Evolutionary conservation across 2,113 vertebrate genomes (phyloP).

Genomic region (Todiramphus saurophagus): DNA sequence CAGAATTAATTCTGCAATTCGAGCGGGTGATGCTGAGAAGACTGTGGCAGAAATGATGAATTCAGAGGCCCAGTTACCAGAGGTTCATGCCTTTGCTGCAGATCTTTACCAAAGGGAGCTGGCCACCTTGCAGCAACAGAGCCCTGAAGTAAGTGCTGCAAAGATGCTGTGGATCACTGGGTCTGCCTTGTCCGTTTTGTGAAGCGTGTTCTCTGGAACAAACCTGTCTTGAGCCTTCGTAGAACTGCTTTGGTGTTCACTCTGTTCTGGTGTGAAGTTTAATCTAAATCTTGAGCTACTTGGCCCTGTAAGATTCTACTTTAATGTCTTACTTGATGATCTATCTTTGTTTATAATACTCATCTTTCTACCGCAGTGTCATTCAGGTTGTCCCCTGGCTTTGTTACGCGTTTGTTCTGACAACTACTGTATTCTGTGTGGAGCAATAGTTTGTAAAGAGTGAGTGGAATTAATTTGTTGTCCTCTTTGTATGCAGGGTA

Average conservation of each 20-base stretch:
- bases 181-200: not conserved
- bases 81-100: conserved; percentile 87
- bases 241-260: not conserved
- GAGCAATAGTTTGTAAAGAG: not conserved
- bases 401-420: not conserved
- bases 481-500: conserved; percentile 74
- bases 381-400: not conserved
- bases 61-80: conserved; percentile 90
- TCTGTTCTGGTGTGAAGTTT: not conserved
- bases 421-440: not conserved
- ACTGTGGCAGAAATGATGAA: conserved; percentile 91
- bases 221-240: not conserved
- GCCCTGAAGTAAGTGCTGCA: conserved; percentile 76
- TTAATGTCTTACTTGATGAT: not conserved
- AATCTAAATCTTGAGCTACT: not conserved
- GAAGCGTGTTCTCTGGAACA: not conserved
- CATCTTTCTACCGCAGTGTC: not conserved
- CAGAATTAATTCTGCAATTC: conserved; percentile 86
- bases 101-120: conserved; percentile 94
- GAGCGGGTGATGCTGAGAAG: conserved; percentile 81
- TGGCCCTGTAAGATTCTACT: not conserved
- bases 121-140: conserved; percentile 91
- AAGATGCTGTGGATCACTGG: not conserved
- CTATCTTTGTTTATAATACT: not conserved
- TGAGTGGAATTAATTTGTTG: not conserved